These are phyloP conservation scores for Gephyroberyx darwinii DNA, from an alignment of 2,797 vertebrate genomes.

Conservation along the genomic window DNA sequence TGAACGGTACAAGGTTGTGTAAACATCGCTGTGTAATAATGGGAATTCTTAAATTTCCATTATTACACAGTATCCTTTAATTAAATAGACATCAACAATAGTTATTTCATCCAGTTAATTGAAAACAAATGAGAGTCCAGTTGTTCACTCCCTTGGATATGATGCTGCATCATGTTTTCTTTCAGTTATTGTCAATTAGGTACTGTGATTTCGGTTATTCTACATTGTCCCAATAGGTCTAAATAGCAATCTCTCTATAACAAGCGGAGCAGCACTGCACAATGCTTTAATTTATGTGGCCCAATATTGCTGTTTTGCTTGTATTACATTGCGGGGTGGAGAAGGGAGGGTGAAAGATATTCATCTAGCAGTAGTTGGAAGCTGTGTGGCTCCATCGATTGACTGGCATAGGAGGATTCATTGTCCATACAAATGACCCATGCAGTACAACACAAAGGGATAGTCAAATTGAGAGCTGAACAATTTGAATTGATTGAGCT, in stretches of 20 bases:
- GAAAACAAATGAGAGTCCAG: conserved; percentile 37
- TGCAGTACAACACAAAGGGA: conserved; percentile 37
- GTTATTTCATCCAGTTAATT: conserved; percentile 24
- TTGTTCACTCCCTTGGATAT: conserved; percentile 16
- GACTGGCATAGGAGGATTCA: conserved; percentile 37
- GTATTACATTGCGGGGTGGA: conserved; percentile 25
- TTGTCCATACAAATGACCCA: conserved; percentile 59
- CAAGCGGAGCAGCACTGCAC: conserved; percentile 37
- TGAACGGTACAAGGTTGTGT: neutral
- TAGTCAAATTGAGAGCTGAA: conserved; percentile 43
- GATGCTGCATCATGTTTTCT: conserved; percentile 1
- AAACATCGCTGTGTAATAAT: neutral
- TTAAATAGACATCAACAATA: neutral
- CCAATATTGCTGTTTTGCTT: conserved; percentile 38
- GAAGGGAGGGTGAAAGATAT: conserved; percentile 33
- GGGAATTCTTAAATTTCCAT: neutral
- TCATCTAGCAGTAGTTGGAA: conserved; percentile 49
- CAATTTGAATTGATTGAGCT: conserved; percentile 60
- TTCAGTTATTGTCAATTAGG: conserved; percentile 9
- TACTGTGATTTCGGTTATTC: conserved; percentile 36
- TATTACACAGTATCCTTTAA: neutral
- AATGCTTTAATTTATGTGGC: conserved; percentile 48
- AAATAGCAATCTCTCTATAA: conserved; percentile 41
- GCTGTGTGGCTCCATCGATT: conserved; percentile 53
- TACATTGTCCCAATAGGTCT: conserved; percentile 35